Evolutionary conservation across 2,797 vertebrate genomes (phyloP), one percentile per base, ranked within the genome.

Genomic region (Alectoris magna): DNA sequence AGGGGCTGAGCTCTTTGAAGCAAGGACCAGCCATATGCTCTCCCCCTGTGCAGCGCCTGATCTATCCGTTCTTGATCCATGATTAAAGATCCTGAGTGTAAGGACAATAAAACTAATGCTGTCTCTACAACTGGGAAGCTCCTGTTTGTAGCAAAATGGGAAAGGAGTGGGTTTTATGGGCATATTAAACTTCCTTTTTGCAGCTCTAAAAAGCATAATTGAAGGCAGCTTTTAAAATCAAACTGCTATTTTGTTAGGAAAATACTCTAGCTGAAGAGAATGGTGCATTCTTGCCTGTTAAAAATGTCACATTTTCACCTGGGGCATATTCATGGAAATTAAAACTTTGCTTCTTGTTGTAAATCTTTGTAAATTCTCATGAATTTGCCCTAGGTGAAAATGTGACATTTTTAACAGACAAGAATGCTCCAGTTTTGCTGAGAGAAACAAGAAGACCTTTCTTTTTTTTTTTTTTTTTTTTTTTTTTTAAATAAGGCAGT

Each of bases 321-420:
- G 76, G 38, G 93, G 95, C 94, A 76, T 77, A 91, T 89, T 95
- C 76, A 95, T 92, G 92, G 83, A 95, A 95, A 96, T 96, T 91
- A 95, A 93, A 93, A 96, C 93, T 93, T 94, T 69, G 55, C 87
- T 92, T 81, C 92, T 85, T 92, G 84, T 77, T 94, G 93, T 95
- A 96, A 94, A 96, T 95, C 93, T 93, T 90, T 88, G 88, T 68
- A 93, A 95, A 95, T 96, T 91, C 95, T 80, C 76, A 62, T 92
- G 56, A 91, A 95, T 86, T 92, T 91, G 90, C 95, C 94, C 51
- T 26, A 78, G 93, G 95, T 95, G 73, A 85, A 93, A 75, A 89
- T 87, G 89, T 92, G 95, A 95, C 91, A 95, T 92, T 95, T 96
- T 94, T 93, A 92, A 92, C 73, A 94, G 91, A 88, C 67, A 89